Conservation (phyloP, 2,113 vertebrate genomes). For the Trematocara zebra region DNA sequence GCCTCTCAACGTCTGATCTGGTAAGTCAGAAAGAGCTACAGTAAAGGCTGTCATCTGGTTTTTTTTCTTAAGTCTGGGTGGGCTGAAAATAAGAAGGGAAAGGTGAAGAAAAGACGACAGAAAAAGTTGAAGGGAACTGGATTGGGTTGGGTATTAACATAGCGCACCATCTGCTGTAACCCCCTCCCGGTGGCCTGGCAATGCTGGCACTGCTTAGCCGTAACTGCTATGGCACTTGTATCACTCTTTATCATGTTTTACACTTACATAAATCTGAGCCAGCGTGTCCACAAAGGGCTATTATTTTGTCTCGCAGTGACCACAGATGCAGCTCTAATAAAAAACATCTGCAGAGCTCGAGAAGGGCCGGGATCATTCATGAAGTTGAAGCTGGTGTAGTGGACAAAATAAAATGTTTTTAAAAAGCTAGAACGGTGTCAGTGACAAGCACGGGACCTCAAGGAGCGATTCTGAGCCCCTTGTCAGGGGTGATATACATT, state of each 20-base stretch:
- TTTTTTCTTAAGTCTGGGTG: slow-evolving; percentile 17
- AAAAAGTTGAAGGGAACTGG: neutral
- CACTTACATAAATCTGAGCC: slow-evolving; percentile 40
- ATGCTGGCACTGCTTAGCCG: slow-evolving; percentile 23
- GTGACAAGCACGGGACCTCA: neutral
- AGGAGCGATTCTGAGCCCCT: slow-evolving; percentile 12
- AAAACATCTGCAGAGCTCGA: slow-evolving; percentile 43
- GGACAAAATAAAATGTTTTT: neutral
- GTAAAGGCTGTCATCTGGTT: neutral
- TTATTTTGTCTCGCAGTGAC: slow-evolving; percentile 25
- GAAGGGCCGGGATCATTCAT: slow-evolving; percentile 7
- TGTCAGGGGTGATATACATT: slow-evolving; percentile 35
- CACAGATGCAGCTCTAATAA: slow-evolving; percentile 31
- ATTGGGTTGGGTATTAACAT: neutral
- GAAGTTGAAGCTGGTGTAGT: neutral
- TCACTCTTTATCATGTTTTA: slow-evolving; percentile 39
- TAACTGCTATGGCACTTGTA: neutral
- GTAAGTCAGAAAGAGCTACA: neutral
- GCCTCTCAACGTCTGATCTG: neutral
- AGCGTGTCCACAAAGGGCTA: slow-evolving; percentile 12
- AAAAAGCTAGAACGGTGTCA: neutral
- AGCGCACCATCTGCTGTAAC: slow-evolving; percentile 38
- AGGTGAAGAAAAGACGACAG: neutral
- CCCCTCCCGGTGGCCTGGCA: slow-evolving; percentile 3
- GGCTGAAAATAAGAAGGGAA: neutral